These are phyloP conservation scores for Metopia argyrocephala DNA, from an alignment of 2,888 invertebrate species.

Conservation along the genomic window DNA sequence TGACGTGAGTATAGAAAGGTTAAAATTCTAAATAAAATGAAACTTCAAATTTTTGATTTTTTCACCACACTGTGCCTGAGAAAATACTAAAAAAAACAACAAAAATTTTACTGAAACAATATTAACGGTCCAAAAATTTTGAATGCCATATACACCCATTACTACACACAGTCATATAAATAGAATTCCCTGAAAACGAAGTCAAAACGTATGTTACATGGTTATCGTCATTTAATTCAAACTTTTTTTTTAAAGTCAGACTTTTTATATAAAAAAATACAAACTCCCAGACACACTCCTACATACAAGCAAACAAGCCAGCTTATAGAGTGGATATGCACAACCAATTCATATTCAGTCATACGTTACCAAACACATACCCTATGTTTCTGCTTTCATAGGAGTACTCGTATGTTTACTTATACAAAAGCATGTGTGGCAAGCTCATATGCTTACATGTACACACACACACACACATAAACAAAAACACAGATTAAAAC, in stretches of 20 bases:
- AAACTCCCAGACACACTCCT: constrained; percentile 2
- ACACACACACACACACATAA: background rate
- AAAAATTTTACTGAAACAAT: background rate
- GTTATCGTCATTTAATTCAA: constrained; percentile 13
- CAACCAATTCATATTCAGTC: constrained; percentile 57
- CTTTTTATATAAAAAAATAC: constrained; percentile 16
- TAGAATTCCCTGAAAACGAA: background rate
- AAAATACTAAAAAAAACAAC: background rate
- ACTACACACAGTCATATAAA: background rate
- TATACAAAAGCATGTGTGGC: background rate
- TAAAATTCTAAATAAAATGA: background rate
- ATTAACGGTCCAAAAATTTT: background rate
- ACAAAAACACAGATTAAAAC: constrained; percentile 37
- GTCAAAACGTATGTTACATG: background rate
- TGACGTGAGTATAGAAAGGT: too few species aligned
- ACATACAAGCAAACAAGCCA: background rate
- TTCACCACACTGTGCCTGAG: background rate
- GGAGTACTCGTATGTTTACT: background rate
- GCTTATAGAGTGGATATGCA: background rate
- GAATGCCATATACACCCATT: background rate
- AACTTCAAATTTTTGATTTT: background rate
- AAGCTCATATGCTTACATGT: background rate
- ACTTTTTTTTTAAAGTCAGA: constrained; percentile 36
- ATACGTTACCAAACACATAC: constrained; percentile 26
- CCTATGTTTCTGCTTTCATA: background rate